Conservation (phyloP, 2,797 vertebrate species). For the Pyrocephalus nanus region DNA sequence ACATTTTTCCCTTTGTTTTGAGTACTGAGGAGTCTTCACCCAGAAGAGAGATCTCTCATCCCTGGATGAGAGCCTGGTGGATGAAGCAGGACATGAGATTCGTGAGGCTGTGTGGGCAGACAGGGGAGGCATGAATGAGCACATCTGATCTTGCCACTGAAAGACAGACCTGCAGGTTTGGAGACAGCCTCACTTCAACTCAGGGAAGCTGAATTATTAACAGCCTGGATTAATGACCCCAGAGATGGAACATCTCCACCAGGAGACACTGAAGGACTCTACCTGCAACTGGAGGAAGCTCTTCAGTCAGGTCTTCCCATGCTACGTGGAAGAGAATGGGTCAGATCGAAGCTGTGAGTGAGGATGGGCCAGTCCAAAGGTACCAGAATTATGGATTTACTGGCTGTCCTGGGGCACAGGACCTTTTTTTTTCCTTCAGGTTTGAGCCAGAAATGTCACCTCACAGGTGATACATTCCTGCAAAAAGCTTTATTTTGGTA, state of each 20-base stretch:
- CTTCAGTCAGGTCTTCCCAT: background rate
- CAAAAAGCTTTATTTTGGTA: background rate
- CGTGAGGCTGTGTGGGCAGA: background rate
- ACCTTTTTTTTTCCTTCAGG: background rate
- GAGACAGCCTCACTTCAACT: background rate
- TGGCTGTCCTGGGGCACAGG: background rate
- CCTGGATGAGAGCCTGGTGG: background rate
- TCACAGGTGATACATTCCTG: no score
- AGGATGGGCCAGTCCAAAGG: background rate
- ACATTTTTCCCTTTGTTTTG: background rate
- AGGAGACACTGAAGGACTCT: background rate
- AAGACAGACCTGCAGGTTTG: background rate
- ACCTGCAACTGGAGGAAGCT: background rate
- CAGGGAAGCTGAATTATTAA: background rate
- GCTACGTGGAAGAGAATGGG: fast-evolving
- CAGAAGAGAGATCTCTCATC: background rate
- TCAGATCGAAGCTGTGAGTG: background rate
- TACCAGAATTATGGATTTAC: background rate
- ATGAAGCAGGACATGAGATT: background rate
- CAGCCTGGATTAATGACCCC: background rate
- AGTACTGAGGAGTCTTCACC: background rate
- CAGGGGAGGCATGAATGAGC: background rate
- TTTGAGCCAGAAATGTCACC: background rate
- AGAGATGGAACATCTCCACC: background rate
- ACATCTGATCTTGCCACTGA: background rate